Evolutionary conservation across 2,888 invertebrate genomes (phyloP).

Genomic region (Drosophila anomalata): DNA sequence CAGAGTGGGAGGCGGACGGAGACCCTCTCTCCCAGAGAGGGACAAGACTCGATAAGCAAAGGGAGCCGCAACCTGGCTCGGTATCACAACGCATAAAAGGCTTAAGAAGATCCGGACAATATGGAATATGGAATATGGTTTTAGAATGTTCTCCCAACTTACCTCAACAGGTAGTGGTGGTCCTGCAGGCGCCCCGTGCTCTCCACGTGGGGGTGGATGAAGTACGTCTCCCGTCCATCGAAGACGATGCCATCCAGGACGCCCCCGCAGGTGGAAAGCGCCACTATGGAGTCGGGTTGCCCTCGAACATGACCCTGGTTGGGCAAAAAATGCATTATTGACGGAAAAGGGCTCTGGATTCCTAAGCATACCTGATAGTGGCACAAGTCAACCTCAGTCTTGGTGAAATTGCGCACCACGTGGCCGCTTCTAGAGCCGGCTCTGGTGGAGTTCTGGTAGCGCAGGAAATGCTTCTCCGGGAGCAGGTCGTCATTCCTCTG

Average conservation of each 20-base stretch:
- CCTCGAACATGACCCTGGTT: conserved; percentile 88
- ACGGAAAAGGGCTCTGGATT: not conserved
- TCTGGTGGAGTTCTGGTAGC: conserved; percentile 80
- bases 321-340: conserved; percentile 25
- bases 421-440: conserved; percentile 30
- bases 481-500: conserved; percentile 82
- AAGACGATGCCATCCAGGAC: conserved; percentile 90
- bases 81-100: too few relatives aligned
- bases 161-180: conserved; percentile 83
- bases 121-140: too few relatives aligned
- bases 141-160: conserved; percentile 42
- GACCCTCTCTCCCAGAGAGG: not conserved
- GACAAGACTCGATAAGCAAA: conserved; percentile 48
- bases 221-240: conserved; percentile 90
- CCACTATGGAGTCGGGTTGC: conserved; percentile 90
- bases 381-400: conserved; percentile 84
- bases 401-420: conserved; percentile 83
- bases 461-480: conserved; percentile 83
- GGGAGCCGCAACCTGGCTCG: not conserved
- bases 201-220: conserved; percentile 85
- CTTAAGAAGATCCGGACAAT: too few relatives aligned
- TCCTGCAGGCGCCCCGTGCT: conserved; percentile 79
- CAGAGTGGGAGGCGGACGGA: not conserved
- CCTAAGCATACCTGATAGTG: conserved; percentile 82
- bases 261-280: conserved; percentile 91